phyloP scores from a whole-genome alignment of 1,140 invertebrate species.

The Formica exsecta region DNA sequence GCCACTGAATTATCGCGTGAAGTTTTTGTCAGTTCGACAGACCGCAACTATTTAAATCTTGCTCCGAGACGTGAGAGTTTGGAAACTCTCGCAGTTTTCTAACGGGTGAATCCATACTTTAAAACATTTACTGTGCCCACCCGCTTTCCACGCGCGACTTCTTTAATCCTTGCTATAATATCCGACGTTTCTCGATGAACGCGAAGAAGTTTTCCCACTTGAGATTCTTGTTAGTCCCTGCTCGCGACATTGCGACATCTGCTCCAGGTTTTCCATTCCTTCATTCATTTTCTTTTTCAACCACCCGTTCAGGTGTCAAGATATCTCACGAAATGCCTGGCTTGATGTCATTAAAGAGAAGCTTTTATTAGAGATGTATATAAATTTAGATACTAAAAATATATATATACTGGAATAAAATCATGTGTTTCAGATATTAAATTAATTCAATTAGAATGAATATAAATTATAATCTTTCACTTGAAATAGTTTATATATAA shows the following conservation, averaged over 20 bases:
- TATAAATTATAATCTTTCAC: conserved; percentile 34
- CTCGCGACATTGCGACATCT: conserved; percentile 46
- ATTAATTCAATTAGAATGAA: conserved; percentile 14
- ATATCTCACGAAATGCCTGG: conserved; percentile 46
- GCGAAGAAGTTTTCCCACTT: conserved; percentile 66
- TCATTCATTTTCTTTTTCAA: conserved; percentile 41
- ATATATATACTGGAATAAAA: not conserved
- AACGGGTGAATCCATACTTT: conserved; percentile 47
- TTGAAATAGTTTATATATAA: not conserved
- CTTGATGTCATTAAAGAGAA: conserved; percentile 7
- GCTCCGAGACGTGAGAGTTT: not conserved
- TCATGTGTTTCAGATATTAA: not conserved
- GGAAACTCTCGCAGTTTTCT: conserved; percentile 21
- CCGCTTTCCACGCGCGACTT: conserved; percentile 45
- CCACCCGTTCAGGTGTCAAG: conserved; percentile 20
- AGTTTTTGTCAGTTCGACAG: conserved; percentile 10
- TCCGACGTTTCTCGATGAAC: conserved; percentile 51
- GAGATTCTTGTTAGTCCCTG: conserved; percentile 71
- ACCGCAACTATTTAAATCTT: conserved; percentile 50
- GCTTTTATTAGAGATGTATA: not conserved
- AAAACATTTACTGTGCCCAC: conserved; percentile 50
- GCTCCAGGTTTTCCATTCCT: conserved; percentile 29
- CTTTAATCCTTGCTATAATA: conserved; percentile 66
- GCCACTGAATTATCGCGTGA: not conserved
- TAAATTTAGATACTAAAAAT: not conserved